These are phyloP conservation scores for Saccostrea cuccullata DNA, from an alignment of 1,140 invertebrate genomes.

Conservation along the genomic window DNA sequence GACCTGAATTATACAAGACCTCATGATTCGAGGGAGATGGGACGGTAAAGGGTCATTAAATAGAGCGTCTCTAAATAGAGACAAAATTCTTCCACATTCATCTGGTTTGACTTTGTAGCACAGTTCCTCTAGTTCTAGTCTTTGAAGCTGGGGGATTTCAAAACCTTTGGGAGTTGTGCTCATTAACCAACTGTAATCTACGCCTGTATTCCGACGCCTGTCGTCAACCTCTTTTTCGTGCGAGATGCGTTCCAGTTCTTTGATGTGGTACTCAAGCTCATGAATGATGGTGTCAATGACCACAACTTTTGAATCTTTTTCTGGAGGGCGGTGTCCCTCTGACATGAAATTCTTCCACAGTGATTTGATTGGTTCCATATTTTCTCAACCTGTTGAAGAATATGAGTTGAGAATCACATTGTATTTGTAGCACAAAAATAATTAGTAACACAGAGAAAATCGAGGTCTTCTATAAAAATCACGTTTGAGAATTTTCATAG, in stretches of 20 bases:
- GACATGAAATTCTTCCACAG: conserved; percentile 61
- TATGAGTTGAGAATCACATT: background rate
- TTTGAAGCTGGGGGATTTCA: conserved; percentile 72
- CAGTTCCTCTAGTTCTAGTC: conserved; percentile 74
- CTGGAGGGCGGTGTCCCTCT: conserved; percentile 62
- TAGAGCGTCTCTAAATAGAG: conserved; percentile 70
- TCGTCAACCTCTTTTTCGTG: conserved; percentile 65
- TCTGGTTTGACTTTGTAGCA: conserved; percentile 70
- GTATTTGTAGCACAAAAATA: background rate
- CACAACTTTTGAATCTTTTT: conserved; percentile 64
- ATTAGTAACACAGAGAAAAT: no score
- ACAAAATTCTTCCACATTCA: conserved; percentile 72
- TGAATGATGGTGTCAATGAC: conserved; percentile 69
- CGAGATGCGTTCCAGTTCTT: conserved; percentile 61
- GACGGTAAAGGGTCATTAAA: conserved; percentile 62
- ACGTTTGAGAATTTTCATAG: no score
- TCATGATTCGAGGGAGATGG: conserved; percentile 70
- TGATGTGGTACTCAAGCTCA: conserved; percentile 72
- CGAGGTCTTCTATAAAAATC: no score
- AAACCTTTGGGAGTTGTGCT: conserved; percentile 64
- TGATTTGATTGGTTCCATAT: conserved; percentile 55
- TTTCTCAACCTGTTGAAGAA: background rate
- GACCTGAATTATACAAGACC: conserved; percentile 68
- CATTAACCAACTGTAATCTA: conserved; percentile 76
- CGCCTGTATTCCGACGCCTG: conserved; percentile 63